A percentile compares a stretch with the other conserved stretches of the same genome.
These are phyloP conservation scores for Cyanistes caeruleus DNA, from an alignment of 2,113 vertebrate genomes.

Conservation along the genomic window DNA sequence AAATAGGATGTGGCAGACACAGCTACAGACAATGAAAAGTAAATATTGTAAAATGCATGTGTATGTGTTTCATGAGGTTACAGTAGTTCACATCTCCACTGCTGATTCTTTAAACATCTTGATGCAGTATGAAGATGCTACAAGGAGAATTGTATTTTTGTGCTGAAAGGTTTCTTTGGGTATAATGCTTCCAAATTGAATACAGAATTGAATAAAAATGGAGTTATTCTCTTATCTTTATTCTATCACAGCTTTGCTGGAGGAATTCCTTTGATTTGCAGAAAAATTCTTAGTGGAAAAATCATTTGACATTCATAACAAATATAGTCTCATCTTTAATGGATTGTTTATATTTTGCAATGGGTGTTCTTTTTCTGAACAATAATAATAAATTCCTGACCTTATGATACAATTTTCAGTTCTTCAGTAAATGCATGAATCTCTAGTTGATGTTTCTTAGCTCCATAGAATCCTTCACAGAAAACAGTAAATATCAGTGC, in stretches of 20 bases:
- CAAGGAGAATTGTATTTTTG: not conserved
- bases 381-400: not conserved
- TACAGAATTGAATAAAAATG: not conserved
- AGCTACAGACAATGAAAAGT: not conserved
- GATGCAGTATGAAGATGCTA: not conserved
- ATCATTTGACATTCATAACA: constrained; percentile 18
- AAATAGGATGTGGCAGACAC: not conserved
- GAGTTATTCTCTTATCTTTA: not conserved
- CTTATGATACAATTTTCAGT: not conserved
- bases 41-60: not conserved
- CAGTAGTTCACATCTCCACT: not conserved
- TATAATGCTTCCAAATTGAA: constrained; percentile 1
- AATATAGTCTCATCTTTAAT: constrained; percentile 8
- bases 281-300: constrained; percentile 36
- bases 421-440: not conserved
- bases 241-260: not conserved
- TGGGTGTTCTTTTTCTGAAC: not conserved
- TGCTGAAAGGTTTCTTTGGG: not conserved
- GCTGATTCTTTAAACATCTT: not conserved
- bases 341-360: constrained; percentile 33
- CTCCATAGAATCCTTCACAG: not conserved
- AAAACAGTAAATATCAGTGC: not conserved
- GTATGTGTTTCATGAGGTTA: not conserved
- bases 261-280: constrained; percentile 31
- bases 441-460: not conserved